These are phyloP conservation scores for Mantis religiosa DNA, from an alignment of 2,888 invertebrate genomes.

Conservation along the genomic window DNA sequence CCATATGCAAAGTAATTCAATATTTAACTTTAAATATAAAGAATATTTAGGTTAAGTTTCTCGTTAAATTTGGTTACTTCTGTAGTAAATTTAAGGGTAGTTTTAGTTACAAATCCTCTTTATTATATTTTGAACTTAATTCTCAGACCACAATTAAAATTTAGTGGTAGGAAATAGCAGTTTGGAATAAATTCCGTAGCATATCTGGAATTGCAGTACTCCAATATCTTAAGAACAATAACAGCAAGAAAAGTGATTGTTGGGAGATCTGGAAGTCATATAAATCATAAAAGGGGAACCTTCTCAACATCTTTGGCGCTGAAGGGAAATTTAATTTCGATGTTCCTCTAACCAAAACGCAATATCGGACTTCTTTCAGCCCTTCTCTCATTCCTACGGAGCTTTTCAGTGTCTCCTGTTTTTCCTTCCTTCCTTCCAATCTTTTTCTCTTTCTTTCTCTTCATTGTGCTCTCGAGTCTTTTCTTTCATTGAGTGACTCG, in stretches of 20 bases:
- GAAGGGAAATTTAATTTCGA: neutral
- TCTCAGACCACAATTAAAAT: neutral
- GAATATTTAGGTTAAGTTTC: too few relatives aligned
- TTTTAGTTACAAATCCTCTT: neutral
- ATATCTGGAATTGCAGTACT: neutral
- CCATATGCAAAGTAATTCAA: too few relatives aligned
- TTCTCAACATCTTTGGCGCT: neutral
- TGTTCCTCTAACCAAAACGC: neutral
- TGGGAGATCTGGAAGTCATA: neutral
- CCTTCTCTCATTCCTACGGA: neutral
- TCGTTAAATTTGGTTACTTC: too few relatives aligned
- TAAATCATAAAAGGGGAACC: neutral
- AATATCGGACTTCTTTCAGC: conserved; percentile 1
- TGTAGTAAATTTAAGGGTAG: neutral
- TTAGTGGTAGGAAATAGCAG: neutral
- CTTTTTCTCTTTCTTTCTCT: neutral
- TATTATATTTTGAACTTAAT: neutral
- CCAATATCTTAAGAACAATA: neutral
- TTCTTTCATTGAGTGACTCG: neutral
- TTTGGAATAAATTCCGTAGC: neutral
- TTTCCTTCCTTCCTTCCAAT: neutral
- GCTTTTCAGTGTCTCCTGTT: neutral
- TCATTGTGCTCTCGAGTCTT: neutral
- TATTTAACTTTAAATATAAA: too few relatives aligned
- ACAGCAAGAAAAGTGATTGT: neutral